Base-by-base conservation (phyloP, 2,797 vertebrate genomes). In the Gallinago solitaria region DNA sequence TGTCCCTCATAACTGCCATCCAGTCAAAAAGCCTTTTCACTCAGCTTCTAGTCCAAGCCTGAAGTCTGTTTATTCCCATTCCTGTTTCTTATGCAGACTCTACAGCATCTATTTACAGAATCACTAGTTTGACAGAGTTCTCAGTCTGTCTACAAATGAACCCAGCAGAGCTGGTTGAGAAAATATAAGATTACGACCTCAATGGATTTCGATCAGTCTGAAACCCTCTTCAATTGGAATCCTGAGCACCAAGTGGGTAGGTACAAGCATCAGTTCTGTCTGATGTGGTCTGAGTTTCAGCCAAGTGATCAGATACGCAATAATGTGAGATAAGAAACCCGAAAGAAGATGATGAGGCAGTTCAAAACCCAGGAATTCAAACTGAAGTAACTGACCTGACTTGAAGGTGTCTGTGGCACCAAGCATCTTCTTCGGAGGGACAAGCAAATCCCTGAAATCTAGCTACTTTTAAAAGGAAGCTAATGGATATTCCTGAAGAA, bases 121-220 rank as follows among this genome's bases (percentile, higher is more conserved):
- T 25, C n/a, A 45, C 6, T 30, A 57, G 35, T 59, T 39, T 56
- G 25, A 65, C 32, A 75, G 80, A 81, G 51, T 78, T 33, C 61
- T 74, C 51, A 56, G 23, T 7, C 56, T 61, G 35, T 30, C 50
- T 59, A 17, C 71, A 87, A 33, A 73, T 8, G 6, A 87, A 48
- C 27, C 67, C 59, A 79, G 39, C 33, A 83, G 80, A 75, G 65
- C 1, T 65, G 35, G 69, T 11, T 32, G 32, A 87, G 63, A 69
- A 65, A 59, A 76, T 0, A 12, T 0, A 82, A 63, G 54, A 80
- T 32, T 9, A n/a, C 0, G 0, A 61, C 14, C 76, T 71, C 71
- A 54, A 13, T 0, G 8, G 25, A 88, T 27, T 74, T 37, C 37
- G 69, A 17, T 1, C 0, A 10, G 61, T 65, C 65, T 28, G 23